Percentiles rank a stretch among this genome's conserved stretches.
These are phyloP conservation scores for Polyommatus iphigenia DNA, from an alignment of 2,888 invertebrate species.

Conservation along the genomic window DNA sequence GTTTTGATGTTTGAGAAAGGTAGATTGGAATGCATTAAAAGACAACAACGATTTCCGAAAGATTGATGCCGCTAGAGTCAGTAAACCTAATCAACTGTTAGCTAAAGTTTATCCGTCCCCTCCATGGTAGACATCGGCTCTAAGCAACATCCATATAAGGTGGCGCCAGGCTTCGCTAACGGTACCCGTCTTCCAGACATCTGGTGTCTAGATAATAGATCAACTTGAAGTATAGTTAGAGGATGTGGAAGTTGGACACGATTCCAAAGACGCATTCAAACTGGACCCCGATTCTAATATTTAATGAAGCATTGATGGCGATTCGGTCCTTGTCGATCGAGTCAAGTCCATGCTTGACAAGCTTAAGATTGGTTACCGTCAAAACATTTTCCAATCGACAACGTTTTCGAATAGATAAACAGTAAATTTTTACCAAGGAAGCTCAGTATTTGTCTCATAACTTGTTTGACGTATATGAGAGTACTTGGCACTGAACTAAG, in stretches of 20 bases:
- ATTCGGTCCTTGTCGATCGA: too few species aligned
- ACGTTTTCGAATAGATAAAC: background rate
- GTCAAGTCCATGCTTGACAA: background rate
- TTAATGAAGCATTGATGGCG: too few species aligned
- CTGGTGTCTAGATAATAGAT: background rate
- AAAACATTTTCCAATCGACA: background rate
- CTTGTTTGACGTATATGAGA: too few species aligned
- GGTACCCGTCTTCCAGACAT: background rate
- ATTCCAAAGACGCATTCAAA: background rate
- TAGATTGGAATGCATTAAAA: background rate
- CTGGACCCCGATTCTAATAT: background rate
- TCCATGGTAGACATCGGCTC: background rate
- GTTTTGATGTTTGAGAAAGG: too few species aligned
- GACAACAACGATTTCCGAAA: background rate
- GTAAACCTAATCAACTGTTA: background rate
- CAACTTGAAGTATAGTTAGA: background rate
- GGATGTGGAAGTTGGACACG: background rate
- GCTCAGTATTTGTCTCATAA: too few species aligned
- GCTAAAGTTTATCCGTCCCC: background rate
- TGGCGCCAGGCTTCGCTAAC: background rate
- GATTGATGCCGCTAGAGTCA: background rate
- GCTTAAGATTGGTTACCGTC: background rate
- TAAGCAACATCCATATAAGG: conserved; percentile 7
- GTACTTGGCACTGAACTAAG: background rate
- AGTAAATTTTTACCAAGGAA: too few species aligned